Base-by-base conservation (phyloP, 2,797 vertebrate species). In the Centropyge bicolor region DNA sequence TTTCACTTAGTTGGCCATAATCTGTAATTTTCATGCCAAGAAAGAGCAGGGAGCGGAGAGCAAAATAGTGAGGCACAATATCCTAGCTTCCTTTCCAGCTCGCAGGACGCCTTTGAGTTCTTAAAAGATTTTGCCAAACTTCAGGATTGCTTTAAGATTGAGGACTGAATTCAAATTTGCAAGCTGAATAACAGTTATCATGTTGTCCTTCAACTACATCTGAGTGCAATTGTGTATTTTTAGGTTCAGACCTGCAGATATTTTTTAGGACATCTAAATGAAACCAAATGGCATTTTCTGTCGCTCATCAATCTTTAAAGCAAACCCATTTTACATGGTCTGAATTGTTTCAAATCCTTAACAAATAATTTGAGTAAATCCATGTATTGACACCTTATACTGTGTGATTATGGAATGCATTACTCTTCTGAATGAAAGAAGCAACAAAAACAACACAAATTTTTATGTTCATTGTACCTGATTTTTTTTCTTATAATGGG, bases 1-100 rank as follows among this genome's bases (percentile, higher is more conserved):
- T 92, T 93, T 87, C 76, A 88, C 78, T 83, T 78, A 76, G 77
- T 81, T 87, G 89, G 82, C 78, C 59, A 78, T 89, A 82, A 84
- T 87, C 68, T 87, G 70, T 86, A 72, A 80, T 85, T 82, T 88
- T 70, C 68, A 74, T 2, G 86, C 84, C 90, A 91, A 85, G 72
- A 86, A 74, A 78, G 77, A 84, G 70, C 71, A 74, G 80, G 75
- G 76, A 87, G 87, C 68, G 46, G 75, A 83, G 78, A 76, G 79
- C 66, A 64, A 79, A 85, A 80, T 46, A 81, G 80, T 65, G 24
- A 79, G 75, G 68, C 82, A 76, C 66, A 75, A 70, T 76, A 85
- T 84, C 82, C 66, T 66, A 78, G 49, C 74, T 89, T 90, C 84
- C 85, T 91, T 64, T 89, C 86, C 86, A 89, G 70, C 75, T 86